Evolutionary conservation across 1,140 invertebrate genomes (phyloP), one percentile per base, ranked within the genome.

Genomic region (Portunus trituberculatus): DNA sequence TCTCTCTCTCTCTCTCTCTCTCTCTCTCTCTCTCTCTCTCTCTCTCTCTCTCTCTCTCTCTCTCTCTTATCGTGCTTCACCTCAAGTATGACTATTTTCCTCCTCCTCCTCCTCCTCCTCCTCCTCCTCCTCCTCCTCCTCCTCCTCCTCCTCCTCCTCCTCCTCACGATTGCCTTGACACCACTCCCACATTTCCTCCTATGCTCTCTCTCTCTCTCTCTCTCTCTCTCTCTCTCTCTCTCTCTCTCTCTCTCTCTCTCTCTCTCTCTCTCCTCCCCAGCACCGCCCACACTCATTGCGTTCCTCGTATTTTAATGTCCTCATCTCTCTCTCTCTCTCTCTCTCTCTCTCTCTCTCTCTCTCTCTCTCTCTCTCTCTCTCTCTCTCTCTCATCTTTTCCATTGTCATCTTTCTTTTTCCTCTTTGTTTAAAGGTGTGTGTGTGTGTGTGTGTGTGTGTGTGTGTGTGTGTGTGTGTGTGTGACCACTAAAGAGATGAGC

Each of bases 361-460:
- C 86, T 32, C 29, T 88, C 86, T 29, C n/a, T 28, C 29, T 39
- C n/a, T 88, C 86, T 88, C 31, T 88, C 86, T 88, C 86, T 88
- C 31, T 32, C 31, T 88, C 88, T 48, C 39, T 46, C 39, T 90
- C 88, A 25, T 90, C 20, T 90, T n/a, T 32, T 90, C n/a, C 39
- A 20, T 48, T 28, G n/a, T 52, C 6, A 3, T 46, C 25, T 90
- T 52, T 48, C 32, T 31, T 32, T 28, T 46, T 25, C 20, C 45
- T 20, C 28, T 32, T 90, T 39, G 39, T 39, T 1, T 39, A 6
- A 2, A 6, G 1, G 39, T 39, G 39, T 39, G 39, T 59, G 12
- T 59, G 12, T 59, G 12, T 59, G 52, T 59, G 52, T 59, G 52
- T 59, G 52, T 59, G 52, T 59, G 52, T 59, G 52, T 59, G 52